Evolutionary conservation across 1,140 invertebrate species (phyloP), one percentile per base, ranked within the genome.

Genomic region (Pogonus chalceus): DNA sequence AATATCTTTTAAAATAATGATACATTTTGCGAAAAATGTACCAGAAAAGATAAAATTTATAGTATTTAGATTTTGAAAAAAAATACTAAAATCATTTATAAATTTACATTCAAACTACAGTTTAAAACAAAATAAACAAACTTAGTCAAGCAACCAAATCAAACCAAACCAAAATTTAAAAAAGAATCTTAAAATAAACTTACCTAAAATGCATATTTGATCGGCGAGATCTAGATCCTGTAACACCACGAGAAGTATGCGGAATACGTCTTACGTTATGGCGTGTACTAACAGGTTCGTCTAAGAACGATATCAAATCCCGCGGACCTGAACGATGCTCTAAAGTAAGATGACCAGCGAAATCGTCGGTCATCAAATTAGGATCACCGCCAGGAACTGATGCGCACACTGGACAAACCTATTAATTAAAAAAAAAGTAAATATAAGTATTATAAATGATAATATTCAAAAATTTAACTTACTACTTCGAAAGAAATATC

Each of bases 321-420:
- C 88, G 79, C 57, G 86, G 83, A 67, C 87, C 87, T 65, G 83
- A 87, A 64, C 90, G 83, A 77, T 98, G 95, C 69, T 98, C 93
- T 58, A 96, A 72, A 60, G 88, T 92, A 62, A 98, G 80, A 80
- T 98, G 95, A 64, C 90, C 90, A 61, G 92, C 86, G 77, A 98
- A 96, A 77, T 98, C 95, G 78, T 98, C 93, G 58, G 94, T 96
- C 65, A 96, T 88, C 68, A 95, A 83, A 78, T 97, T 98, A 54
- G 95, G 93, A 72, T 98, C 96, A 24, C 92, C 93, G 62, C 92
- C 92, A 52, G 92, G 92, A 69, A 92, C 78, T 52, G 92, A 88
- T 47, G 94, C 94, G 80, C 95, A 98, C 55, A 98, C 84, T 62
- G 95, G 95, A 78, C 95, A 98, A 49, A 49, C 14, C 14, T 56